phyloP scores from a whole-genome alignment of 2,888 invertebrate species.

The Endotricha flammealis region DNA sequence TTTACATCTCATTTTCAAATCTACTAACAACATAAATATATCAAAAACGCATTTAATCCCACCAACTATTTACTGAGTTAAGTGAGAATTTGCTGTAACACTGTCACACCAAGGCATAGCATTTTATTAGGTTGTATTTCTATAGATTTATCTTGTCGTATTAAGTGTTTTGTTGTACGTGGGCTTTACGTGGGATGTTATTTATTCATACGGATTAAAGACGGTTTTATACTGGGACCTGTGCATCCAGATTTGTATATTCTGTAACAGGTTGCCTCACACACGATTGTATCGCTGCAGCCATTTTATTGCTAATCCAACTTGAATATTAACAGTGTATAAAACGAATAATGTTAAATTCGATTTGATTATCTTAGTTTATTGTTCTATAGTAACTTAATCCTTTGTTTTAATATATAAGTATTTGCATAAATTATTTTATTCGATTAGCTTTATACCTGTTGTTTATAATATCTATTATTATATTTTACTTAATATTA shows the following conservation, averaged over 20 bases:
- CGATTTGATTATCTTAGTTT: conserved; percentile 2
- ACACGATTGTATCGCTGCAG: conserved; percentile 49
- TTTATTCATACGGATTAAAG: conserved; percentile 59
- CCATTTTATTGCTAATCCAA: conserved; percentile 33
- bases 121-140: conserved; percentile 58
- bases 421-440: no score
- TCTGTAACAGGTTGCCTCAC: conserved; percentile 54
- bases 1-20: no score
- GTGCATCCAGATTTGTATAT: conserved; percentile 43
- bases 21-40: no score
- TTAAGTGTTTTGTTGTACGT: conserved; percentile 59
- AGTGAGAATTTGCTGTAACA: not conserved
- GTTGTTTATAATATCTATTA: no score
- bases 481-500: no score
- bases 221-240: conserved; percentile 45
- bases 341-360: conserved; percentile 9
- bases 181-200: conserved; percentile 59
- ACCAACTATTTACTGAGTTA: not conserved
- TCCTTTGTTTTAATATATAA: no score
- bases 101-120: conserved; percentile 32
- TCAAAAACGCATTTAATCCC: not conserved
- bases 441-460: no score
- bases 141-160: conserved; percentile 53
- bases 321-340: conserved; percentile 7
- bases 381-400: conserved; percentile 1